Conservation (phyloP, 92 coral and sea anemone species). For the Palythoa heliodiscus region DNA sequence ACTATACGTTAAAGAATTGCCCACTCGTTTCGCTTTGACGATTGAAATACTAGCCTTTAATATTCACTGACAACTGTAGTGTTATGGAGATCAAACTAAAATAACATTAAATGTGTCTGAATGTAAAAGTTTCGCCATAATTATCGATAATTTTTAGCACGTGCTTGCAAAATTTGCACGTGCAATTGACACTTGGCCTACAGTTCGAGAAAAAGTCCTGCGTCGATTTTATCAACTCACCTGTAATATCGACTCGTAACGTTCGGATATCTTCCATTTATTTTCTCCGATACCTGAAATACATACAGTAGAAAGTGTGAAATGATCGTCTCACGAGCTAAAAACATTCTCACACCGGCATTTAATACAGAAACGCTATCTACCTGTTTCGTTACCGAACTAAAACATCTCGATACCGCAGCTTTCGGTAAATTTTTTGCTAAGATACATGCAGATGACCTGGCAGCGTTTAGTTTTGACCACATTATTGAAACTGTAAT, state of each 20-base stretch:
- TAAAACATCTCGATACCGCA: constrained; percentile 27
- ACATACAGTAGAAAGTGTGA: background rate
- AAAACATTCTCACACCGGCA: background rate
- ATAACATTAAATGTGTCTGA: too few relatives aligned
- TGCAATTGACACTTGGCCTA: background rate
- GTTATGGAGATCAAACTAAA: background rate
- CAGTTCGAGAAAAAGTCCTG: background rate
- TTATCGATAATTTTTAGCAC: background rate
- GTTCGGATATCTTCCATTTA: constrained; percentile 17
- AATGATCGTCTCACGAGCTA: background rate
- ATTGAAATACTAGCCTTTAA: background rate
- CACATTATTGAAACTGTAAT: too few relatives aligned
- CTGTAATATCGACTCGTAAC: constrained; percentile 32
- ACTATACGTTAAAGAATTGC: background rate
- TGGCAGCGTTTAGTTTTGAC: constrained; percentile 24
- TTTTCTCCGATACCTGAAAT: constrained; percentile 33
- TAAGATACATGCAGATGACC: constrained; percentile 66
- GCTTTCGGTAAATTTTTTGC: constrained; percentile 42
- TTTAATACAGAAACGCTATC: background rate
- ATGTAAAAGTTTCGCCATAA: too few relatives aligned
- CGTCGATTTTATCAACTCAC: constrained; percentile 8
- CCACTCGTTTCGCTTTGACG: background rate
- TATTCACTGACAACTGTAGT: too few relatives aligned
- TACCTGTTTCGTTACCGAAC: constrained; percentile 38
- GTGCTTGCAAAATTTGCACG: constrained; percentile 12